Percentiles rank a stretch among this genome's conserved stretches.
phyloP scores from a whole-genome alignment of 2,113 vertebrate genomes.

The Macaca mulatta region DNA sequence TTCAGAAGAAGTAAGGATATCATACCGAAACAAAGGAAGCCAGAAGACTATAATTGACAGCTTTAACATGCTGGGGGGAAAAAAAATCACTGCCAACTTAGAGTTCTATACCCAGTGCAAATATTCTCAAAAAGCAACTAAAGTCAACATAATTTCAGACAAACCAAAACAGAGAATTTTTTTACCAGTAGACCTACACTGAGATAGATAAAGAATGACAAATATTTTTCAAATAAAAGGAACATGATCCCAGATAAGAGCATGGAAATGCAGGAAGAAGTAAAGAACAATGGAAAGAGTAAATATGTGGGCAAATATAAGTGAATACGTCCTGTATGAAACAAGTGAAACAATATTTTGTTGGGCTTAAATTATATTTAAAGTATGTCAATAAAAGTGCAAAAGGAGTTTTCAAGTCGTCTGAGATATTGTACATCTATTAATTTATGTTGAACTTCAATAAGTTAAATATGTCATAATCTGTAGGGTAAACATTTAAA shows the following conservation, averaged over 20 bases:
- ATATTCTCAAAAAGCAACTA: neutral
- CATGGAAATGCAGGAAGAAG: neutral
- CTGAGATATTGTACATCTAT: neutral
- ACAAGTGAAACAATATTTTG: neutral
- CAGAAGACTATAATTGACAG: neutral
- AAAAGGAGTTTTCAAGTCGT: neutral
- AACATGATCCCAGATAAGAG: neutral
- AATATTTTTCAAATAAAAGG: neutral
- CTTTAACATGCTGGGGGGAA: neutral
- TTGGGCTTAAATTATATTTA: neutral
- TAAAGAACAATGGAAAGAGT: neutral
- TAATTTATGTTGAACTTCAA: neutral
- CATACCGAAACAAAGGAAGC: neutral
- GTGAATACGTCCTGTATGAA: neutral
- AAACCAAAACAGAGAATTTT: neutral
- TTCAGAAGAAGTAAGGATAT: neutral
- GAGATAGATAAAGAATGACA: neutral
- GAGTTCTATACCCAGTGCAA: neutral
- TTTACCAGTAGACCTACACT: neutral
- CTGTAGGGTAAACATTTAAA: neutral
- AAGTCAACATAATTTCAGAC: neutral
- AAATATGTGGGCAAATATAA: neutral
- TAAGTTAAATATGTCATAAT: neutral
- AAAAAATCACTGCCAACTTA: neutral
- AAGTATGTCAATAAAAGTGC: neutral